phyloP scores from a whole-genome alignment of 2,888 invertebrate species.

The Bombylius major region DNA sequence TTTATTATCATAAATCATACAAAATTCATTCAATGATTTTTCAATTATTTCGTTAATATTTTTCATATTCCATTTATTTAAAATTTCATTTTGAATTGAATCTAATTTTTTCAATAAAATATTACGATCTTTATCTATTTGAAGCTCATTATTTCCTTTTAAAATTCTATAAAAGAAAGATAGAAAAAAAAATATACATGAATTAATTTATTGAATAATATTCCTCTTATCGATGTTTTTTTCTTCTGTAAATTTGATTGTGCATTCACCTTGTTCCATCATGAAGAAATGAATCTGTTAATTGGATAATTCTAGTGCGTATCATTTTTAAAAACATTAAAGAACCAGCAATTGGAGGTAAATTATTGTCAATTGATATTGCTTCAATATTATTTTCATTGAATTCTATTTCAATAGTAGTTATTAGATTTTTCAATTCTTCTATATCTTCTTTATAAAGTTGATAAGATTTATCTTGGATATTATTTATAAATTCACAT shows the following conservation, averaged over 20 bases:
- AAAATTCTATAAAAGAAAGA: no score
- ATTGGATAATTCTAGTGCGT: slow-evolving; percentile 14
- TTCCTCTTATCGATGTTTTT: no score
- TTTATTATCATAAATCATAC: background rate
- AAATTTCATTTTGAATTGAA: no score
- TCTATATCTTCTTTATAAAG: slow-evolving; percentile 33
- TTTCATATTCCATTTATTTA: no score
- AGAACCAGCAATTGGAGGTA: slow-evolving; percentile 52
- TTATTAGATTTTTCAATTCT: slow-evolving; percentile 23
- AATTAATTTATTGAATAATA: no score
- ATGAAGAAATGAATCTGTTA: background rate
- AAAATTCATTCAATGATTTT: background rate
- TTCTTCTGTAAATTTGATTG: no score
- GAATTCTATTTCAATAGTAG: background rate
- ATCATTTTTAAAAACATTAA: slow-evolving; percentile 50
- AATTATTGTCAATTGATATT: slow-evolving; percentile 39
- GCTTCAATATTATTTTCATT: slow-evolving; percentile 15
- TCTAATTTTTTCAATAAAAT: no score
- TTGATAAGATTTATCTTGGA: slow-evolving; percentile 39
- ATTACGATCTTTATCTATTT: no score
- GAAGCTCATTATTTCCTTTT: no score
- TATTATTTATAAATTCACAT: slow-evolving; percentile 40
- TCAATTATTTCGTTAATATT: no score
- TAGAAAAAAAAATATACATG: no score
- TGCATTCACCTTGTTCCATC: no score